Evolutionary conservation across 2,888 invertebrate genomes (phyloP).

Genomic region (Plebejus anna): DNA sequence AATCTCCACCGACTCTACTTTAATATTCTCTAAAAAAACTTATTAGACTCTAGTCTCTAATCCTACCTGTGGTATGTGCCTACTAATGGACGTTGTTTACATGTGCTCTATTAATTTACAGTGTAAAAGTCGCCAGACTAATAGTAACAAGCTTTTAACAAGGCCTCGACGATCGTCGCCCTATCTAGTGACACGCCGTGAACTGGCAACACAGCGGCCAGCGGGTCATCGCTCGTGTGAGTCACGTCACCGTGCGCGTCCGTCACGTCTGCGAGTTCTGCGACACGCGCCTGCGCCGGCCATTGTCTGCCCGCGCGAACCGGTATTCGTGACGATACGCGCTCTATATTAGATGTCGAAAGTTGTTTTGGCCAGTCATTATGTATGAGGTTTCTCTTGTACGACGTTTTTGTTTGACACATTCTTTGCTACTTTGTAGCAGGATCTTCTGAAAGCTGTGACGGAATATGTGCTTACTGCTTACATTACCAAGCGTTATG

Average conservation of each 20-base stretch:
- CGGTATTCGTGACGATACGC: slow-evolving; percentile 22
- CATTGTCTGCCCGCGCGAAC: slow-evolving; percentile 25
- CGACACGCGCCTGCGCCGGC: slow-evolving; percentile 3
- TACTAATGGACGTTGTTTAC: too few species aligned
- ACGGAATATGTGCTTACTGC: too few species aligned
- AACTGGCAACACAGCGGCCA: slow-evolving; percentile 5
- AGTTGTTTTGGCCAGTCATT: slow-evolving; percentile 31
- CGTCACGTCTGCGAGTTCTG: slow-evolving; percentile 11
- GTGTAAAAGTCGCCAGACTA: too few species aligned
- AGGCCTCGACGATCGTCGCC: neutral
- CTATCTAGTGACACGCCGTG: neutral
- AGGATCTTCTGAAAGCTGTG: too few species aligned
- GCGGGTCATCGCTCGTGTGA: slow-evolving; percentile 2
- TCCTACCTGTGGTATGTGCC: too few species aligned
- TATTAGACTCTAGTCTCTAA: too few species aligned
- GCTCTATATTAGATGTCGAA: slow-evolving; percentile 29
- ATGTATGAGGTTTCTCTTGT: slow-evolving; percentile 30
- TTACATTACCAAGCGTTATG: too few species aligned
- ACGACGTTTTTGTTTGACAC: neutral
- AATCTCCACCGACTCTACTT: too few species aligned
- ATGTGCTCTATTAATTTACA: too few species aligned
- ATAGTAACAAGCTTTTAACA: too few species aligned
- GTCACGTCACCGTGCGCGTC: slow-evolving; percentile 3
- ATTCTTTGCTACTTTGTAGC: slow-evolving; percentile 7
- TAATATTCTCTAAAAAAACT: too few species aligned